Conservation (phyloP, 64 coral and sea anemone species). For the Pachyseris speciosa region DNA sequence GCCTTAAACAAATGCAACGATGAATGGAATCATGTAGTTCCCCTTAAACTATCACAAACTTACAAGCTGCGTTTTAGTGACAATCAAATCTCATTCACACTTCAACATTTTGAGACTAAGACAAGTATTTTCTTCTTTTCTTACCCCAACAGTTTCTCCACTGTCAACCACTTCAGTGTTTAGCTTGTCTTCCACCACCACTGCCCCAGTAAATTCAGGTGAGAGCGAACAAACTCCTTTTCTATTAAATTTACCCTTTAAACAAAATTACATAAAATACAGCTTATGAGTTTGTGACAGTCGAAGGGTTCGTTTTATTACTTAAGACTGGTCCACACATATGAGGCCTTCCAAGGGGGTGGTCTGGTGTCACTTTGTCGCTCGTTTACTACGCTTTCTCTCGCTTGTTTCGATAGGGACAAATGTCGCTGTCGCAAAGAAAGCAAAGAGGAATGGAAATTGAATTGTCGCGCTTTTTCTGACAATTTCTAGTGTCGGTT, state of each 20-base stretch:
- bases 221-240: conserved; percentile 2
- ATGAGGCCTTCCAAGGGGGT: no score
- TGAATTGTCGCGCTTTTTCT: no score
- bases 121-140: conserved; percentile 25
- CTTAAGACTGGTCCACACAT: no score
- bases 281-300: conserved; percentile 48
- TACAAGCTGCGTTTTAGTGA: conserved; percentile 6
- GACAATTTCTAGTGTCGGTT: no score
- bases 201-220: conserved; percentile 29
- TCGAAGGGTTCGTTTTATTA: background rate
- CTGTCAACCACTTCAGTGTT: conserved; percentile 3
- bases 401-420: no score
- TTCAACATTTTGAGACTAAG: background rate
- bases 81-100: background rate
- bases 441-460: no score
- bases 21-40: background rate
- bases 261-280: background rate
- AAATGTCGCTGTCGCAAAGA: no score
- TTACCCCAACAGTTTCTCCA: conserved; percentile 30
- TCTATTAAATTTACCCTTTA: background rate
- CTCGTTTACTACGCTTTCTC: no score
- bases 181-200: conserved; percentile 3
- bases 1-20: background rate
- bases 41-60: conserved; percentile 32
- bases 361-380: background rate